Conservation (phyloP, 2,797 vertebrate species). For the Lacerta agilis region DNA sequence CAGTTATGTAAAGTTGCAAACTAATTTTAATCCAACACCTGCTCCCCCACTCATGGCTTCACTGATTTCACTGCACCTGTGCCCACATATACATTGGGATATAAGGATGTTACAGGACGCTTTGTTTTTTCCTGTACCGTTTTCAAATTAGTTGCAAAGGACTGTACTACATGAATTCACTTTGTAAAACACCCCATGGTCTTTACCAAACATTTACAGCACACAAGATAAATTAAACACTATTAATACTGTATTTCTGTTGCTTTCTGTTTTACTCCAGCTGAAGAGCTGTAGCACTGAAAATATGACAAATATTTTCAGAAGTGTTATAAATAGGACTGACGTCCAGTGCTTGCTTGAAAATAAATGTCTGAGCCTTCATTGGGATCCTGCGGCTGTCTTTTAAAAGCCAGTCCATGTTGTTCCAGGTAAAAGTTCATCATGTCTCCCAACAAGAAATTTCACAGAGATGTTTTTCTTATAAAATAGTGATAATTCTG, state of each 20-base stretch:
- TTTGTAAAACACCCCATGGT: neutral
- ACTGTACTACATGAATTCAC: neutral
- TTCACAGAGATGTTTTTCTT: neutral
- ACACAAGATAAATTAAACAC: neutral
- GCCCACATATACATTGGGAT: no score
- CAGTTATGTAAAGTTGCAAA: no score
- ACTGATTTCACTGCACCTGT: no score
- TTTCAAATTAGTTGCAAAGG: neutral
- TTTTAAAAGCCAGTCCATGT: neutral
- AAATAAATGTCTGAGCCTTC: slow-evolving; percentile 8
- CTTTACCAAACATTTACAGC: neutral
- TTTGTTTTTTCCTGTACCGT: no score
- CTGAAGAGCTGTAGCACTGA: neutral
- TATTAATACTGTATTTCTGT: neutral
- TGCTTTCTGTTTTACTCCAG: neutral
- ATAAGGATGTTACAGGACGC: neutral
- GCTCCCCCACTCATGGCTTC: no score
- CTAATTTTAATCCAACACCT: no score
- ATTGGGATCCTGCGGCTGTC: neutral
- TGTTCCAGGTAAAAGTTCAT: neutral
- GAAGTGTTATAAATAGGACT: slow-evolving; percentile 10
- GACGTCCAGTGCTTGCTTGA: neutral
- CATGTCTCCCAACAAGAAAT: neutral
- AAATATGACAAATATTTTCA: neutral
- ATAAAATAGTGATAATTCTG: neutral